These are phyloP conservation scores for Heliocidaris erythrogramma DNA, from an alignment of 35 echinoderm and acorn worm species.

Conservation along the genomic window DNA sequence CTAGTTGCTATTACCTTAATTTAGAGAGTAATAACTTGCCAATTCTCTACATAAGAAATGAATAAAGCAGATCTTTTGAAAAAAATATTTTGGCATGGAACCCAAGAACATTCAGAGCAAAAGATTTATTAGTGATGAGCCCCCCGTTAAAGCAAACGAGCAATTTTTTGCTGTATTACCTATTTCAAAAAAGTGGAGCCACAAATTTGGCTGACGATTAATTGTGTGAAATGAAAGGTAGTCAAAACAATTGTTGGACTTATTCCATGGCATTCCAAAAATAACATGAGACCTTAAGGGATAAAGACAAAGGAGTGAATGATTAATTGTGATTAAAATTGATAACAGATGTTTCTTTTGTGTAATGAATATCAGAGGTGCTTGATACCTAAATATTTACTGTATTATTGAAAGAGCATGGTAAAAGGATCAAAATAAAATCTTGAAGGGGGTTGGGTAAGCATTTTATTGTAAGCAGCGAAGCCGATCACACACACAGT, in stretches of 20 bases:
- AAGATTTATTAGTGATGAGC: too few relatives aligned
- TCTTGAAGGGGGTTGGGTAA: not conserved
- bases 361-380: not conserved
- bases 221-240: not conserved
- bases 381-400: not conserved
- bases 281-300: not conserved
- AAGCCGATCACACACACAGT: not conserved
- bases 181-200: not conserved
- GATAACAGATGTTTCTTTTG: not conserved
- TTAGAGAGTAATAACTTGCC: too few relatives aligned
- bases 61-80: too few relatives aligned
- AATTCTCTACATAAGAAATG: too few relatives aligned
- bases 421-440: not conserved
- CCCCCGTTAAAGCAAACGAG: too few relatives aligned
- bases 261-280: not conserved
- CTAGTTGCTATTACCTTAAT: too few relatives aligned
- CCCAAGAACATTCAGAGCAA: too few relatives aligned
- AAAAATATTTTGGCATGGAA: too few relatives aligned
- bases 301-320: not conserved
- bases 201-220: not conserved
- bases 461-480: not conserved
- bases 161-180: too few relatives aligned
- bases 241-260: slow-evolving; percentile 28
- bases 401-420: not conserved
- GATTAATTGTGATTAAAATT: not conserved